Base-by-base conservation (phyloP, 1,140 invertebrate species). In the Drosophila serrata region DNA sequence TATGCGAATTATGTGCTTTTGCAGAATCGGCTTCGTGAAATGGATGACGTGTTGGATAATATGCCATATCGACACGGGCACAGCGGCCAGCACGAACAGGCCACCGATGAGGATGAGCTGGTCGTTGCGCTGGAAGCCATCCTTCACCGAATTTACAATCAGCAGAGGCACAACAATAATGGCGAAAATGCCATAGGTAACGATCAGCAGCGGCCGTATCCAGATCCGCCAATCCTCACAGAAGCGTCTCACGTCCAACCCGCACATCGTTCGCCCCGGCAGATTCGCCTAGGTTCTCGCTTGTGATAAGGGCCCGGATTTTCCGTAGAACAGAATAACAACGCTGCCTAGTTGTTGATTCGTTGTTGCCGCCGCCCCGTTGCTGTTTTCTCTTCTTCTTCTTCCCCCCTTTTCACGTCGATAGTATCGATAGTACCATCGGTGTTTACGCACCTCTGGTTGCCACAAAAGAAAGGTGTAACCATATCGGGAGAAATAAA, bases 1-100 rank as follows among this genome's bases (percentile, higher is more conserved):
- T 93, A 99, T 98, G 92, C 98, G 97, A 93, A 98, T 98, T 62
- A 99, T 98, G 93, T 98, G 97, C 93, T 98, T 98, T 65, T 99
- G 98, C 69, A 99, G 93, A 90, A 95, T 96, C 24, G 98, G 98
- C 91, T 98, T 97, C 1, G 97, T 98, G 85, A 98, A 99, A 93
- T 99, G 96, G 60, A 98, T 96, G 86, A 99, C 95, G 94, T 99
- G 98, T 93, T 98, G 97, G 33, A 97, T 95, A 78, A 99, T 99
- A 93, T 98, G 97, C 95, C 97, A 99, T 81, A 99, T 95, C 39
- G 98, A 97, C 42, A 99, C 97, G 4, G 98, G 98, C 24, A 99
- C 93, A 2, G 98, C 96, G 57, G 98, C 93, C 60, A 99, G 94
- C 17, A 98, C 97, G 94, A 99, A 99, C 15, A 97, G 94, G 8